Evolutionary conservation across 2,888 invertebrate species (phyloP).

Genomic region (Polydrusus tereticollis): DNA sequence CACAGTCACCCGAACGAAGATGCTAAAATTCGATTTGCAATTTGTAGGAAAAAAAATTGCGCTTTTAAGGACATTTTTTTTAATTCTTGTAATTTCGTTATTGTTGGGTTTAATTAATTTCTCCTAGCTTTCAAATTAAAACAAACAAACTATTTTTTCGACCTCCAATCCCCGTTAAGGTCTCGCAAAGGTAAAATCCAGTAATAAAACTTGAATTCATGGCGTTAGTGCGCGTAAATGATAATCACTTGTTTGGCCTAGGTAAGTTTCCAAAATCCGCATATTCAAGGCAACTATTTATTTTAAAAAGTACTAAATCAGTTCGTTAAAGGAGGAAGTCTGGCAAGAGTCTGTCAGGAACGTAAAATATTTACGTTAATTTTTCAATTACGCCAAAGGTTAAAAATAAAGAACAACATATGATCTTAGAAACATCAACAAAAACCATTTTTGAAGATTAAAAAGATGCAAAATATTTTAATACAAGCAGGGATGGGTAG

Average conservation of each 20-base stretch:
- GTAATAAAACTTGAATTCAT: not conserved
- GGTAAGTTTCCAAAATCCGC: conserved; percentile 5
- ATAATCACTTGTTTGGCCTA: not conserved
- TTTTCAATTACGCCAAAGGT: conserved; percentile 3
- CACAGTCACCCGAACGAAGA: too few relatives aligned
- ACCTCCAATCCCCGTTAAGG: not conserved
- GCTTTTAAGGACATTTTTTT: too few relatives aligned
- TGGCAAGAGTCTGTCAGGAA: conserved; percentile 12
- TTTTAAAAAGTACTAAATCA: conserved; percentile 17
- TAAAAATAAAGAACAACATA: conserved; percentile 17
- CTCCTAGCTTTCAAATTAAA: too few relatives aligned
- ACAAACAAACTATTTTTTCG: too few relatives aligned
- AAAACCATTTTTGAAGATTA: not conserved
- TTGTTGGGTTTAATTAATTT: too few relatives aligned
- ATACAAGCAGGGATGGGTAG: too few relatives aligned
- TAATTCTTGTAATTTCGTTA: too few relatives aligned
- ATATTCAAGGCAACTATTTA: conserved; percentile 18
- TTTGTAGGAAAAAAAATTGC: too few relatives aligned
- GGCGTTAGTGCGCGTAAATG: not conserved
- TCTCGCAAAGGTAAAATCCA: not conserved
- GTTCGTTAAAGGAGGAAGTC: conserved; percentile 2
- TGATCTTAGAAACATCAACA: not conserved
- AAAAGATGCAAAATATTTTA: not conserved
- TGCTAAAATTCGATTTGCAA: too few relatives aligned
- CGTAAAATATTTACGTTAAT: conserved; percentile 10